Percentiles rank a stretch among this genome's conserved stretches.
phyloP scores from a whole-genome alignment of 2,888 invertebrate genomes.

The Dioctria rufipes region DNA sequence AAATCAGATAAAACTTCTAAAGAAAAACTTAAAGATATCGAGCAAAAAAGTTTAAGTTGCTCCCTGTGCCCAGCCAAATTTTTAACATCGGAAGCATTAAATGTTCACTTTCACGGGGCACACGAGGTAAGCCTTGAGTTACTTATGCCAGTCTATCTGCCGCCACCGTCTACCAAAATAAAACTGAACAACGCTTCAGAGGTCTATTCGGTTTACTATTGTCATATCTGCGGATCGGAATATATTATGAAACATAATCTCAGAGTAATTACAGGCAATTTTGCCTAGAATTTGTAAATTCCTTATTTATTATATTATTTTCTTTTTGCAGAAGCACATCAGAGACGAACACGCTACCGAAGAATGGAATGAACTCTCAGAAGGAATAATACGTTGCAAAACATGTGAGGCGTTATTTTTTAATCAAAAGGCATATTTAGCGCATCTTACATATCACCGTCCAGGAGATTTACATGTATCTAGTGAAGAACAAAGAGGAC shows the following conservation, averaged over 20 bases:
- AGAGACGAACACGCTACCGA: slow-evolving; percentile 74
- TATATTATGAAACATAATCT: slow-evolving; percentile 79
- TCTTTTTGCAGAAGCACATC: slow-evolving; percentile 72
- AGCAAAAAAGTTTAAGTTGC: not conserved
- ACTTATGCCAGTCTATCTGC: slow-evolving; percentile 72
- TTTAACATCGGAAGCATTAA: slow-evolving; percentile 53
- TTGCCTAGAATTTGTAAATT: too few species aligned
- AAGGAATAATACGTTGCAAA: slow-evolving; percentile 75
- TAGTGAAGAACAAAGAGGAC: slow-evolving; percentile 73
- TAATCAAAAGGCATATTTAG: slow-evolving; percentile 77
- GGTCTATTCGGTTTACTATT: slow-evolving; percentile 73
- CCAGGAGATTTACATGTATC: slow-evolving; percentile 76
- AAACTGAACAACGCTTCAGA: slow-evolving; percentile 73
- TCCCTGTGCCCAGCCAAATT: slow-evolving; percentile 54
- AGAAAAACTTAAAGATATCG: not conserved
- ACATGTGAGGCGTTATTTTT: slow-evolving; percentile 79
- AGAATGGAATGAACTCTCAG: slow-evolving; percentile 72
- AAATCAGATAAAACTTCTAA: not conserved
- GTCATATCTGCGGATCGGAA: slow-evolving; percentile 78
- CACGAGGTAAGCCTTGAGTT: slow-evolving; percentile 62
- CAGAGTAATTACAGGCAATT: slow-evolving; percentile 71
- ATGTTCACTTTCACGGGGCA: slow-evolving; percentile 54
- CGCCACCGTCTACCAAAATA: slow-evolving; percentile 74
- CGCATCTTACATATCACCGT: slow-evolving; percentile 77
- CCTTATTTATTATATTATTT: not conserved